Conservation (phyloP, 2,113 vertebrate genomes). For the Eurypyga helias region DNA sequence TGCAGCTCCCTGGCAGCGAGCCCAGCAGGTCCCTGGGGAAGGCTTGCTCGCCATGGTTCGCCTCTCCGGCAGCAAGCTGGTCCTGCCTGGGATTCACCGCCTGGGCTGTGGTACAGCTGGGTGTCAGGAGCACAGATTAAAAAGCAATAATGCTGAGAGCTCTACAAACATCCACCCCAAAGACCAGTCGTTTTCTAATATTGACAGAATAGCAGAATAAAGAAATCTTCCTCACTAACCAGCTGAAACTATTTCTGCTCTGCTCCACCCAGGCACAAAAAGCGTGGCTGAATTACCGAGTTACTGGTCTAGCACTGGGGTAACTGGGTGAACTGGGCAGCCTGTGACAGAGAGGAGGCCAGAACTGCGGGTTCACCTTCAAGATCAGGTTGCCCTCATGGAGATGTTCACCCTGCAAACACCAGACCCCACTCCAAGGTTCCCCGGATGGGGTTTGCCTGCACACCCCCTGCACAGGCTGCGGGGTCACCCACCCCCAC, state of each 20-base stretch:
- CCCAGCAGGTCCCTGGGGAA: rapidly evolving
- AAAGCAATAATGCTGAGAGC: neutral
- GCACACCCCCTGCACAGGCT: rapidly evolving
- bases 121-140: rapidly evolving
- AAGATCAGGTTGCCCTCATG: neutral
- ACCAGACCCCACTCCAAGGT: neutral
- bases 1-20: rapidly evolving
- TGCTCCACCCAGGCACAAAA: neutral
- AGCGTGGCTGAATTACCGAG: rapidly evolving
- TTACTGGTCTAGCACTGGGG: neutral
- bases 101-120: rapidly evolving
- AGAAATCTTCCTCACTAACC: neutral
- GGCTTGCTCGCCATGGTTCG: rapidly evolving
- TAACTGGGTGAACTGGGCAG: neutral
- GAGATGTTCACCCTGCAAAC: rapidly evolving
- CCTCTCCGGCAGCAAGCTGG: neutral
- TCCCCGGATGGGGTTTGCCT: rapidly evolving
- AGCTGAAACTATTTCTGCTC: neutral
- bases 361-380: rapidly evolving
- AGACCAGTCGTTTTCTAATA: rapidly evolving
- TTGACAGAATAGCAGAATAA: neutral
- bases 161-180: neutral
- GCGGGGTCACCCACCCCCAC: rapidly evolving
- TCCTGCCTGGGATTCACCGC: neutral
- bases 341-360: rapidly evolving